A percentile compares a stretch with the other conserved stretches of the same genome.
phyloP scores from a whole-genome alignment of 2,888 invertebrate genomes.

The Allophyes oxyacanthae region DNA sequence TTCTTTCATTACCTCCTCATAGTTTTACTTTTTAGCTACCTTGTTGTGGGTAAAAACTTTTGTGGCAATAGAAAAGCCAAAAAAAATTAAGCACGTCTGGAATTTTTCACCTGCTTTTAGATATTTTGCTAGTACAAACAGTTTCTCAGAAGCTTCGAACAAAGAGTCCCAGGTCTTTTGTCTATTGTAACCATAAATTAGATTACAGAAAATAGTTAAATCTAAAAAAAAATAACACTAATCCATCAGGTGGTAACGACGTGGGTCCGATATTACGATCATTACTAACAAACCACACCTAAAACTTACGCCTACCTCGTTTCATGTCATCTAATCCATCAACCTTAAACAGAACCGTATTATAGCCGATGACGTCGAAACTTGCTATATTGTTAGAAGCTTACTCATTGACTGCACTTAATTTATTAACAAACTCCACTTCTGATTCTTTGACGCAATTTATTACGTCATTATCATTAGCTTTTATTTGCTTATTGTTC shows the following conservation, averaged over 20 bases:
- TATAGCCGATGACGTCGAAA: conserved; percentile 11
- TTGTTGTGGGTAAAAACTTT: conserved; percentile 23
- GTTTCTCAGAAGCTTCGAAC: too few relatives aligned
- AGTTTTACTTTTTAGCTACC: conserved; percentile 21
- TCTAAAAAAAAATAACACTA: too few relatives aligned
- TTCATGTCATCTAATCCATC: not conserved
- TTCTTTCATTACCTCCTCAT: conserved; percentile 40
- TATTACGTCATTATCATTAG: conserved; percentile 34
- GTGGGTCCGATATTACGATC: not conserved
- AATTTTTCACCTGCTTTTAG: too few relatives aligned
- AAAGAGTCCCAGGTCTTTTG: too few relatives aligned
- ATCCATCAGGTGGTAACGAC: too few relatives aligned
- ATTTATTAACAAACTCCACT: conserved; percentile 23
- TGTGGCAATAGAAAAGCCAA: conserved; percentile 1
- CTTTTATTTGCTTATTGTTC: conserved; percentile 36
- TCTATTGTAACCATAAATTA: too few relatives aligned
- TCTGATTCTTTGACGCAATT: conserved; percentile 34
- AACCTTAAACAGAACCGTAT: conserved; percentile 1
- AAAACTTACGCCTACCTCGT: conserved; percentile 4
- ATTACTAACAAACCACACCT: conserved; percentile 4
- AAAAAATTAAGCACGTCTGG: too few relatives aligned
- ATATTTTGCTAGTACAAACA: too few relatives aligned
- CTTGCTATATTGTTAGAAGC: conserved; percentile 4
- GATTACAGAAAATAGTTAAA: too few relatives aligned
- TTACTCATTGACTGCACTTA: conserved; percentile 20